Evolutionary conservation across 2,888 invertebrate species (phyloP), one percentile per base, ranked within the genome.

Genomic region (Cheilosia grossa): DNA sequence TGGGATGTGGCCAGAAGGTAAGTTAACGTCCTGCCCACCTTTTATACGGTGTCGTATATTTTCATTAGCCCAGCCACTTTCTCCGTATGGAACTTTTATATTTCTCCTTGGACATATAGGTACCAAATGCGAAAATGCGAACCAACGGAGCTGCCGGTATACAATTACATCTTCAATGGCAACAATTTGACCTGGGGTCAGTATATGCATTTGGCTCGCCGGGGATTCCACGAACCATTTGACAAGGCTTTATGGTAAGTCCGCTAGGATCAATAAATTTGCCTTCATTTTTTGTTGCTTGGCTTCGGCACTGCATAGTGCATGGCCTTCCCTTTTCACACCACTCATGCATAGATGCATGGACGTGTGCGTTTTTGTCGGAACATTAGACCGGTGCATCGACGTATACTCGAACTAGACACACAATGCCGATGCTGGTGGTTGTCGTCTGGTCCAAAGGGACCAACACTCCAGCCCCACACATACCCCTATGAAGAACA

Each of bases 151-250:
- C 88, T 92, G 85, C 92, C 92, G 13, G 92, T 92, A 15, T 92
- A 92, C 88, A 92, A 92, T 88, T 92, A 92, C 87, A 90, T 91
- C 72, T 92, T 91, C 83, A 90, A 91, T 87, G 89, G 88, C 63
- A 92, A 92, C 87, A 92, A 92, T 83, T 89, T 92, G 87, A 91
- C 92, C 80, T 92, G 92, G 92, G 92, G 91, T 69, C 88, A 91
- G 87, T 92, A 91, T 79, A 92, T 92, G 92, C 87, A 90, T n/a
- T 88, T 92, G 87, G 89, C 92, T 58, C 91, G 91, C 73, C 87
- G 89, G 81, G 92, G 92, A 83, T 91, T 90, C 83, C 91, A 92
- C 86, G 91, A 92, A 78, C 92, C 92, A 61, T 91, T 92, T 88
- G 92, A 92, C 88, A 92, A 92, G 88, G 88, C 90, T 77, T 89